Conservation (phyloP, 1,140 invertebrate genomes). For the Trichomalopsis sarcophagae region DNA sequence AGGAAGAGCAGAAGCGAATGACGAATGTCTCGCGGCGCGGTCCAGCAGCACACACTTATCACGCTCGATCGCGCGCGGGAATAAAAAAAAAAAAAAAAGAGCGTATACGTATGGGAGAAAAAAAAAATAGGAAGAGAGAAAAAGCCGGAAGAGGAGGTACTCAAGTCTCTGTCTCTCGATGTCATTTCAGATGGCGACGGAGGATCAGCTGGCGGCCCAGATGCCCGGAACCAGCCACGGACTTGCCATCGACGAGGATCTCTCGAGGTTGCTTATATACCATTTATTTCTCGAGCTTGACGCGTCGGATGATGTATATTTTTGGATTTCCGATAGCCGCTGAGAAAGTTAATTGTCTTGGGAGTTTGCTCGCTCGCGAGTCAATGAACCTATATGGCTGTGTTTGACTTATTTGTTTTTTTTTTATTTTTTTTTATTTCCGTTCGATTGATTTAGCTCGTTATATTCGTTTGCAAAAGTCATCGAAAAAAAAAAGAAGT, state of each 20-base stretch:
- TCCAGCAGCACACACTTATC: background rate
- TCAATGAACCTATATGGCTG: too few species aligned
- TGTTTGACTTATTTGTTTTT: too few species aligned
- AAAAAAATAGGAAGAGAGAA: background rate
- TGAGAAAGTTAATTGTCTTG: too few species aligned
- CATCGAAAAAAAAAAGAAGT: too few species aligned
- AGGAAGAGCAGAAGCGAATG: background rate
- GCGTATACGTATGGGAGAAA: too few species aligned
- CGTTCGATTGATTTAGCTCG: too few species aligned
- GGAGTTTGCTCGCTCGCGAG: too few species aligned
- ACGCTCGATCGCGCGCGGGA: background rate
- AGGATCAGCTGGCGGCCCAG: conserved; percentile 30
- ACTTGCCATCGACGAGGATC: conserved; percentile 31
- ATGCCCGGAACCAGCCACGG: conserved; percentile 39
- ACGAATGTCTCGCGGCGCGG: background rate
- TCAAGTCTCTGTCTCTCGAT: conserved; percentile 9
- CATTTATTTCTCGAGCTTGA: background rate
- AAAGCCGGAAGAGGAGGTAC: background rate
- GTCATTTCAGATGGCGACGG: conserved; percentile 38
- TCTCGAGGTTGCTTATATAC: conserved; percentile 30
- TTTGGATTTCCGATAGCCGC: background rate
- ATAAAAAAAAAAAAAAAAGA: background rate
- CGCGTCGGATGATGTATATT: background rate
- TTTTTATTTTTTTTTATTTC: too few species aligned
- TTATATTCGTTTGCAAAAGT: too few species aligned